Evolutionary conservation across 2,113 vertebrate genomes (phyloP).

Genomic region (Heptranchias perlo): DNA sequence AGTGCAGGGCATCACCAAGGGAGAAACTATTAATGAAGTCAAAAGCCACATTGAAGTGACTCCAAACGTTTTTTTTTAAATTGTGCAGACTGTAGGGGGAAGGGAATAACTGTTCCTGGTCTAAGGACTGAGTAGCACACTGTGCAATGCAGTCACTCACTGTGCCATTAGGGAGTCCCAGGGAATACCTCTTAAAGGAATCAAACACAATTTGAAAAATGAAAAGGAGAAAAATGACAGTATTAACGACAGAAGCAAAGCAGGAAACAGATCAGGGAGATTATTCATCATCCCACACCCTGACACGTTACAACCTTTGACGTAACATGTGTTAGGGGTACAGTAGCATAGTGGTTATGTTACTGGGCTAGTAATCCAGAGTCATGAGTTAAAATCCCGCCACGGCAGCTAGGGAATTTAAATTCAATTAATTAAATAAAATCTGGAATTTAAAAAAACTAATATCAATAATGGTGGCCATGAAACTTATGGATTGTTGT

Average conservation of each 20-base stretch:
- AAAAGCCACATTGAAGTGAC: too few species aligned
- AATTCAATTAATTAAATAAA: too few species aligned
- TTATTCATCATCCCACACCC: background rate
- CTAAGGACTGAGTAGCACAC: background rate
- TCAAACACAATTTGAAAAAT: background rate
- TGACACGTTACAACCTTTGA: background rate
- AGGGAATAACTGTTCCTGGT: background rate
- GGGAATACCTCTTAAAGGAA: background rate
- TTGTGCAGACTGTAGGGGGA: background rate
- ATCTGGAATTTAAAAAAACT: too few species aligned
- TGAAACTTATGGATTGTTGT: too few species aligned
- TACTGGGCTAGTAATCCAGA: too few species aligned
- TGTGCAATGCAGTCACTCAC: background rate
- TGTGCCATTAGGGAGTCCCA: too few species aligned
- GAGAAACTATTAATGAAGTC: too few species aligned
- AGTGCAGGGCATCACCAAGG: background rate
- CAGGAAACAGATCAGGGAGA: background rate
- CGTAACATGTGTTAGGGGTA: background rate
- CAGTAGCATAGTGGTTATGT: too few species aligned
- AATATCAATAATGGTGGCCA: too few species aligned
- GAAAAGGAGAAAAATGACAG: background rate
- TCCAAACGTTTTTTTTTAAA: background rate
- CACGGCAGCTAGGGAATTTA: too few species aligned
- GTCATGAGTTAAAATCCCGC: too few species aligned
- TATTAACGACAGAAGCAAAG: background rate